Evolutionary conservation across 37 sponge, comb jelly and placozoan genomes (phyloP).

Genomic region (Oopsacas minuta): DNA sequence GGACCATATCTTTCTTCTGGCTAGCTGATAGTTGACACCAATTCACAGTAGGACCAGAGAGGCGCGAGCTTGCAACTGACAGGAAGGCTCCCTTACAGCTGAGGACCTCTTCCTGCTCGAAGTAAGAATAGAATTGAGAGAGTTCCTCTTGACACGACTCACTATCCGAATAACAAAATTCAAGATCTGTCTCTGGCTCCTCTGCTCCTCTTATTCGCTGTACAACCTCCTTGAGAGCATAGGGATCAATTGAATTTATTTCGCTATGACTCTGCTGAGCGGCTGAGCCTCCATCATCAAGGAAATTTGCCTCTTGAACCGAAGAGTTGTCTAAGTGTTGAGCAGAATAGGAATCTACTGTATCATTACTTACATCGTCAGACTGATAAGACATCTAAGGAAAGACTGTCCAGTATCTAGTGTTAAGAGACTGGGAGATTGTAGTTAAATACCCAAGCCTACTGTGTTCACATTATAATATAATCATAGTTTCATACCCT

Average conservation of each 20-base stretch:
- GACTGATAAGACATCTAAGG: background rate
- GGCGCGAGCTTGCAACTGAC: background rate
- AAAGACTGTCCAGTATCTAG: too few relatives aligned
- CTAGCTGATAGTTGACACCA: background rate
- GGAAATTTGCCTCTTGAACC: background rate
- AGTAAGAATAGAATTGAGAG: background rate
- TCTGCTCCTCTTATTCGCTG: background rate
- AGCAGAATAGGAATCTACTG: background rate
- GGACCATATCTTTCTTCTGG: background rate
- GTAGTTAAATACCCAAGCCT: too few relatives aligned
- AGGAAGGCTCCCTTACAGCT: background rate
- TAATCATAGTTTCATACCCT: too few relatives aligned
- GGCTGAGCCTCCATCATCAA: background rate
- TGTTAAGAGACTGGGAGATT: too few relatives aligned
- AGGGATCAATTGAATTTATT: background rate
- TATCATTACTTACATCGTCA: background rate
- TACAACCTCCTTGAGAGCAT: background rate
- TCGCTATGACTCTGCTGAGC: background rate
- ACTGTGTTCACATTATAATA: too few relatives aligned
- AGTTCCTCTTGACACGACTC: slow-evolving; percentile 8
- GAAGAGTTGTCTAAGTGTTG: background rate
- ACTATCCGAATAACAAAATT: background rate
- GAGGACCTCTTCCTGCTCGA: background rate
- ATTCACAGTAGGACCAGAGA: background rate
- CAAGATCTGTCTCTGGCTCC: slow-evolving; percentile 6